Conservation (phyloP, 2,888 invertebrate genomes). For the Tetranychus truncatus region DNA sequence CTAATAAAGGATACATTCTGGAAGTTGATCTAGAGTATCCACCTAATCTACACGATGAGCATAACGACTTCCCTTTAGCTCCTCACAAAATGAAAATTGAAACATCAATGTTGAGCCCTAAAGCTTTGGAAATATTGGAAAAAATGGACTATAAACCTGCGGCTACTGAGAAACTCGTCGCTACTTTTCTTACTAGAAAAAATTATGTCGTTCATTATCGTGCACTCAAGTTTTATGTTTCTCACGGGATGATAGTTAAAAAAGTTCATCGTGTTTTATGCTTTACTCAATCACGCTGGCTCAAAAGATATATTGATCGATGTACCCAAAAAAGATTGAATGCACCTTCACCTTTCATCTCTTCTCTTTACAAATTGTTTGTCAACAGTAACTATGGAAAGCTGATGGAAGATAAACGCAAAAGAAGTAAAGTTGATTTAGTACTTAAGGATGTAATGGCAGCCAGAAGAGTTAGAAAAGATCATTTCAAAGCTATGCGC, state of each 20-base stretch:
- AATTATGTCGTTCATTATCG: constrained; percentile 1
- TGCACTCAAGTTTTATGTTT: neutral
- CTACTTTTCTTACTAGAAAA: constrained; percentile 21
- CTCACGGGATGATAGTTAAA: too few species aligned
- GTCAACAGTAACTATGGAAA: constrained; percentile 32
- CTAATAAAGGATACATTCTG: neutral
- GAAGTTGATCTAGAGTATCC: constrained; percentile 3
- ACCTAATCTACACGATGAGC: neutral
- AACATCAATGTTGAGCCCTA: neutral
- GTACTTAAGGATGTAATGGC: too few species aligned
- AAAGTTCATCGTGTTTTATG: neutral
- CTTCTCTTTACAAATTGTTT: constrained; percentile 32
- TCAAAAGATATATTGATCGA: constrained; percentile 24
- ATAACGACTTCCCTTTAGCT: constrained; percentile 4
- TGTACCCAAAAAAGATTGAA: constrained; percentile 25
- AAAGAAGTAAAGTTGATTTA: constrained; percentile 11
- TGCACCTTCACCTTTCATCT: constrained; percentile 31
- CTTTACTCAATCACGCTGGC: constrained; percentile 22
- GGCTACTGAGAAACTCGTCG: constrained; percentile 16
- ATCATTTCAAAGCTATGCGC: too few species aligned
- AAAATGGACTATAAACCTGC: neutral
- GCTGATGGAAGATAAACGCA: constrained; percentile 30
- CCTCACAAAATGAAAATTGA: neutral
- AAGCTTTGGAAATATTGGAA: neutral
- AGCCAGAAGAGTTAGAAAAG: too few species aligned